Percentiles rank a stretch among this genome's conserved stretches.
Evolutionary conservation across 2,797 vertebrate species (phyloP).

Genomic region (Spinus olivaceus): DNA sequence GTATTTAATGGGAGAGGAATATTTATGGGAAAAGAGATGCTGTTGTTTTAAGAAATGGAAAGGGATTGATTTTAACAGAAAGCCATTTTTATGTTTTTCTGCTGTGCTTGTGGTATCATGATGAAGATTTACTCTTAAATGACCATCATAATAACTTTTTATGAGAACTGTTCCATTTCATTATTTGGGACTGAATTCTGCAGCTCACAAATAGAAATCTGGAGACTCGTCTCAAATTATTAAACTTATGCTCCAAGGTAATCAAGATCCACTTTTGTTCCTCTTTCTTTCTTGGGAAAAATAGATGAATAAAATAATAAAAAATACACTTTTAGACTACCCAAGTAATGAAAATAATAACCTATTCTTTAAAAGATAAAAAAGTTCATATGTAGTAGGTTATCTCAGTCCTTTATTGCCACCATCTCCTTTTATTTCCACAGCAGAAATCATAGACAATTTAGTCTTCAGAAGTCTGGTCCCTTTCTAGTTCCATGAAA

Average conservation of each 20-base stretch:
- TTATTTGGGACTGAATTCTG: neutral
- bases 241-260: neutral
- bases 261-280: neutral
- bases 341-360: neutral
- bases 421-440: neutral
- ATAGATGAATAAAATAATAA: neutral
- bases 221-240: neutral
- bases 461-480: neutral
- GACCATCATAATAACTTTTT: neutral
- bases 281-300: neutral
- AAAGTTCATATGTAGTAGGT: neutral
- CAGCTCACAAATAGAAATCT: neutral
- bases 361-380: neutral
- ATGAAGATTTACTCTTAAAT: neutral
- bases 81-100: neutral
- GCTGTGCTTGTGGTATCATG: neutral
- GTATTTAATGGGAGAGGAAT: neutral
- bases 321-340: neutral
- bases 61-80: neutral
- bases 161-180: neutral
- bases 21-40: neutral
- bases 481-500: neutral
- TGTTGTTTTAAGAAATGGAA: neutral
- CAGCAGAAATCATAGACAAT: neutral
- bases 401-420: neutral